Evolutionary conservation across 2,113 vertebrate genomes (phyloP).

Genomic region (Entomyzon cyanotis): DNA sequence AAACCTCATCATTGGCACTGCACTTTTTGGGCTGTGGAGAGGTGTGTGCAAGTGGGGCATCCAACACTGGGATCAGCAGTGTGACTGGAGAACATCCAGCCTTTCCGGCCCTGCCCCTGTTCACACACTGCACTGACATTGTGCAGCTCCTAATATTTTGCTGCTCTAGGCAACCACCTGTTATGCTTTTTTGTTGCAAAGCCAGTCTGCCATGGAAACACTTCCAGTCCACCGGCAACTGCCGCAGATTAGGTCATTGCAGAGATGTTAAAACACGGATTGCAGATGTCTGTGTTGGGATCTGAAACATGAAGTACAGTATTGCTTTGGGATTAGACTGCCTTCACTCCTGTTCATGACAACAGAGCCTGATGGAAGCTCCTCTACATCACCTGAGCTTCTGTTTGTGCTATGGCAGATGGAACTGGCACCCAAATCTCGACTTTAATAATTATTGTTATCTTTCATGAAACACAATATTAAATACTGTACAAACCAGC

Average conservation of each 20-base stretch:
- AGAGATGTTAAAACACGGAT: not conserved
- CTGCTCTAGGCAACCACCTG: slow-evolving; percentile 25
- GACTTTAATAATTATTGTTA: not conserved
- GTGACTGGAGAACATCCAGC: not conserved
- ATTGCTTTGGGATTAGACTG: not conserved
- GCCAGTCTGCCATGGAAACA: slow-evolving; percentile 21
- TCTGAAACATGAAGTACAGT: not conserved
- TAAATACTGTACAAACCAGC: not conserved
- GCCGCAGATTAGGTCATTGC: not conserved
- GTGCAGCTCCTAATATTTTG: slow-evolving; percentile 19
- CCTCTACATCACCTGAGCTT: not conserved
- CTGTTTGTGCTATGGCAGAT: not conserved
- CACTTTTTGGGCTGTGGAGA: not conserved
- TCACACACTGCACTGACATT: not conserved
- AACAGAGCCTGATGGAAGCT: not conserved
- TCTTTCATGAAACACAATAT: not conserved
- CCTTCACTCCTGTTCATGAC: not conserved
- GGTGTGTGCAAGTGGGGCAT: not conserved
- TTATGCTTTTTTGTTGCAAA: not conserved
- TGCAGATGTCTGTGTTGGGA: not conserved
- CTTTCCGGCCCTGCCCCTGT: fast-evolving
- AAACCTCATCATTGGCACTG: not conserved
- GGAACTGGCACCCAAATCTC: not conserved
- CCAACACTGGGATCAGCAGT: not conserved
- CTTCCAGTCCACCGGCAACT: not conserved